These are phyloP conservation scores for Elegia similella DNA, from an alignment of 2,888 invertebrate genomes.

Conservation along the genomic window DNA sequence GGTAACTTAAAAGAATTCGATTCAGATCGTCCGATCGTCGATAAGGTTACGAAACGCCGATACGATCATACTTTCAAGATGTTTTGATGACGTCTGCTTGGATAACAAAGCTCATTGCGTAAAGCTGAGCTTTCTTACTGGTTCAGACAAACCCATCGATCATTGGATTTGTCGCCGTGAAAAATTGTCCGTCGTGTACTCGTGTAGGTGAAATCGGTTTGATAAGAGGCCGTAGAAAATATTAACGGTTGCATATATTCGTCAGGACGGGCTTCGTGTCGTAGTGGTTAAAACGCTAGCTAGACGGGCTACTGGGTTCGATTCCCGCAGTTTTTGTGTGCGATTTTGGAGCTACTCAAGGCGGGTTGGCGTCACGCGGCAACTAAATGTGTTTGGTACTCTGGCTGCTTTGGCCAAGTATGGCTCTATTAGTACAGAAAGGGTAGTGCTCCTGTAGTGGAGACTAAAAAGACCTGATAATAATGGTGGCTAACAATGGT, in stretches of 20 bases:
- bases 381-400: too few relatives aligned
- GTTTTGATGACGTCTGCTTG: slow-evolving; percentile 60
- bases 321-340: too few relatives aligned
- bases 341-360: too few relatives aligned
- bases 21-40: slow-evolving; percentile 46
- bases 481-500: too few relatives aligned
- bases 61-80: slow-evolving; percentile 67
- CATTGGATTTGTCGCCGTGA: slow-evolving; percentile 15
- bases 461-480: too few relatives aligned
- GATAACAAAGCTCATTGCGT: slow-evolving; percentile 61
- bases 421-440: too few relatives aligned
- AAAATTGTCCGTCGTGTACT: slow-evolving; percentile 9
- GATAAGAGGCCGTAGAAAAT: background rate
- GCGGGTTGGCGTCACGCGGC: too few relatives aligned
- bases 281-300: too few relatives aligned
- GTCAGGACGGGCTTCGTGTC: too few relatives aligned
- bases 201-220: slow-evolving; percentile 4
- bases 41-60: slow-evolving; percentile 68
- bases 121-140: slow-evolving; percentile 59
- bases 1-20: slow-evolving; percentile 24
- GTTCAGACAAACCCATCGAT: slow-evolving; percentile 32
- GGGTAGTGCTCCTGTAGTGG: too few relatives aligned
- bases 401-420: too few relatives aligned
- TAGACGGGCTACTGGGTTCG: too few relatives aligned
- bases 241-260: background rate